Conservation (phyloP, 2,113 vertebrate species). For the Hippocampus guttulatus region DNA sequence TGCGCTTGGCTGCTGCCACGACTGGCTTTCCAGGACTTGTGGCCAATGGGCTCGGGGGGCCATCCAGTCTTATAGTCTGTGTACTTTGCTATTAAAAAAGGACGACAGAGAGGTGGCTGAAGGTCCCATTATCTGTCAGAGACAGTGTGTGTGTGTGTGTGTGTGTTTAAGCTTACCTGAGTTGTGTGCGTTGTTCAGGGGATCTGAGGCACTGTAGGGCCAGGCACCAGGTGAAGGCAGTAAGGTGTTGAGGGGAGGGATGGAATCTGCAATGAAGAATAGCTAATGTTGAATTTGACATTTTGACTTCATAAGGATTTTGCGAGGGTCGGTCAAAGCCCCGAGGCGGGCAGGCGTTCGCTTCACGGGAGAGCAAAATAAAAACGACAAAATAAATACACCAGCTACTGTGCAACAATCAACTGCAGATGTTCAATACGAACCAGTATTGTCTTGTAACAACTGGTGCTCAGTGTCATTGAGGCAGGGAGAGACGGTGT, state of each 20-base stretch:
- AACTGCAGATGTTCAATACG: constrained; percentile 3
- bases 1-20: constrained; percentile 93
- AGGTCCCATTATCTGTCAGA: not conserved
- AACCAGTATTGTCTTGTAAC: constrained; percentile 97
- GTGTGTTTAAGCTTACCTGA: constrained; percentile 75
- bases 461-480: constrained; percentile 98
- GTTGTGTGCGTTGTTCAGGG: constrained; percentile 97
- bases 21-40: constrained; percentile 98
- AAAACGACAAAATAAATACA: not conserved
- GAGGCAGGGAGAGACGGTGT: constrained; percentile 87
- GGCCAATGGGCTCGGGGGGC: constrained; percentile 98
- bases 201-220: constrained; percentile 99
- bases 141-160: not conserved
- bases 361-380: not conserved
- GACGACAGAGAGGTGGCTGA: constrained; percentile 9
- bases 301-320: not conserved
- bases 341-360: too few relatives aligned
- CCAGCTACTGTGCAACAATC: too few relatives aligned
- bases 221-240: constrained; percentile 99
- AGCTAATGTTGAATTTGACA: not conserved
- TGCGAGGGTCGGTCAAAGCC: too few relatives aligned
- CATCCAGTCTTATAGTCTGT: constrained; percentile 96
- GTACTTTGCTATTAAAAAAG: constrained; percentile 85
- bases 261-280: constrained; percentile 80
- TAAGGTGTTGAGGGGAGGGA: constrained; percentile 99